Evolutionary conservation across 2,888 invertebrate species (phyloP), one percentile per base, ranked within the genome.

Genomic region (Alcis repandata): DNA sequence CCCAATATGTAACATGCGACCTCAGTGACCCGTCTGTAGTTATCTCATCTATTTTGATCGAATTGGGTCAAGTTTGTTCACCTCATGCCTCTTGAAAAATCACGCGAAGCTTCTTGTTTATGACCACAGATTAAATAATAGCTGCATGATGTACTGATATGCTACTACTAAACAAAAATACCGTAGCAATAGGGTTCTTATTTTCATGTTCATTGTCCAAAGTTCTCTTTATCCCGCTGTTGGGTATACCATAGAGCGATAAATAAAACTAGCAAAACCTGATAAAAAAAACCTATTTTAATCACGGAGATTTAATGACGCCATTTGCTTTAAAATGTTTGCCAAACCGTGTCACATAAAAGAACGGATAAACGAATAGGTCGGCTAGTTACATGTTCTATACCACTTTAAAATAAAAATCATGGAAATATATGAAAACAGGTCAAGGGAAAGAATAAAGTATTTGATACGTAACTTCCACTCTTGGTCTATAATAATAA

Each of bases 41-140:
- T 54, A 49, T 67, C 61, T 54, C 64, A 49, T 63, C 58, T 62
- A 64, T 70, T 72, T 27, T 22, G 53, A 65, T 13, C 36, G 38
- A 79, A 71, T 64, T 69, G 48, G 76, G 73, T 73, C 77, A 79
- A 77, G 72, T 73, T 73, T 72, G 63, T 72, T 63, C 61, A 68
- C 45, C 57, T 20, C 60, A 22, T 58, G 32, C 15, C 27, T 27
- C 19, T 46, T 33, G 43, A 10, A 58, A 45, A 40, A 57, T 53
- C 40, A 43, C 56, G 41, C 43, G 33, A 46, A 27, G 27, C 27
- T 27, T 32, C 19, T 8, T 4, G 8, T 8, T 45, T 11, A 13
- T 10, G 11, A 13, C 4, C 13, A 13, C 4, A 20, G 20, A 45
- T 45, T 15, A 17, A 7, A 10, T 19, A 43, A 6, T 19, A 9